Percentiles rank a stretch among this genome's conserved stretches.
These are phyloP conservation scores for Gambelia wislizenii DNA, from an alignment of 2,797 vertebrate genomes.

Conservation along the genomic window DNA sequence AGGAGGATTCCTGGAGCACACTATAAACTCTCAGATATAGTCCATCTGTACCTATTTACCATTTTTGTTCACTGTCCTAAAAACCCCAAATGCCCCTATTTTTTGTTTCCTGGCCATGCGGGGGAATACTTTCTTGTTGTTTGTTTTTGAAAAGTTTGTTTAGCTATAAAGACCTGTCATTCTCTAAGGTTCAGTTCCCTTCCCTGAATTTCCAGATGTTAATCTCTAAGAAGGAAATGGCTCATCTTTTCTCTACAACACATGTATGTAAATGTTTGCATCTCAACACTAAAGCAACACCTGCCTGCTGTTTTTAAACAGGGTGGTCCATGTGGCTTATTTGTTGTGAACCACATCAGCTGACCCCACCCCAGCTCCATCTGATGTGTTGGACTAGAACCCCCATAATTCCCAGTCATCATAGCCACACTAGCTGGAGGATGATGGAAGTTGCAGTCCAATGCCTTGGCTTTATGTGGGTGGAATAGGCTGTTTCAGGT, in stretches of 20 bases:
- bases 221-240: not conserved
- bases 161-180: not conserved
- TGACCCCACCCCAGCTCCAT: not conserved
- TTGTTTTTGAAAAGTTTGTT: not conserved
- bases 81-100: not conserved
- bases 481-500: too few relatives aligned
- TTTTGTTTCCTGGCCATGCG: not conserved
- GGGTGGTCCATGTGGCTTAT: not conserved
- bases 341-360: not conserved
- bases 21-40: not conserved
- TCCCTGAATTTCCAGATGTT: not conserved
- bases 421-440: not conserved
- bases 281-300: not conserved
- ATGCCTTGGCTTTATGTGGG: too few relatives aligned
- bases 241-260: not conserved
- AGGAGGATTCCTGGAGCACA: not conserved
- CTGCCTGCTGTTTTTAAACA: not conserved
- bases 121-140: not conserved
- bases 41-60: not conserved
- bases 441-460: not conserved
- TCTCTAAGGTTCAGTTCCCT: not conserved
- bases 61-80: too few relatives aligned
- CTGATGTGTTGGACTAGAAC: not conserved
- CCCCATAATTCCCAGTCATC: not conserved
- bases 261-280: not conserved